Evolutionary conservation across 23 tunicate genomes (phyloP).

Genomic region (Clavelina lepadiformis): DNA sequence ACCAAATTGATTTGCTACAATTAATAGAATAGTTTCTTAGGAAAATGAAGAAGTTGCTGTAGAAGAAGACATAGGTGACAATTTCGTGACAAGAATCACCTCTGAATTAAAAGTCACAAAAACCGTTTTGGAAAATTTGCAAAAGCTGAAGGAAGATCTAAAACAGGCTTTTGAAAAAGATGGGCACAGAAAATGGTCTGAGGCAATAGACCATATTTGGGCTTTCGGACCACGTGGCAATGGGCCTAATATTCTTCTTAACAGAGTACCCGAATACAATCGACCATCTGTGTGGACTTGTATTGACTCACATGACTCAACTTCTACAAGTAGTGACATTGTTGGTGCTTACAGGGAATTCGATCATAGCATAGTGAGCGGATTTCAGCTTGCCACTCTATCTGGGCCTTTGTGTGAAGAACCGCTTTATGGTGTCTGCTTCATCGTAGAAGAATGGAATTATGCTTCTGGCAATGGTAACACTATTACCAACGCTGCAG

Average conservation of each 20-base stretch:
- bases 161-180: slow-evolving; percentile 50
- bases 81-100: no score
- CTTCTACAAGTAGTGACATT: neutral
- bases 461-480: neutral
- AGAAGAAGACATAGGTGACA: no score
- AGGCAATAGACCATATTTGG: slow-evolving; percentile 71
- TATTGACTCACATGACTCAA: slow-evolving; percentile 10
- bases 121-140: slow-evolving; percentile 26
- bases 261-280: slow-evolving; percentile 34
- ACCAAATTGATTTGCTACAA: no score
- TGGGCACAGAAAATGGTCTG: slow-evolving; percentile 59
- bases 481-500: neutral
- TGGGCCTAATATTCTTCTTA: slow-evolving; percentile 86
- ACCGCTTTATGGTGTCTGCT: slow-evolving; percentile 92
- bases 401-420: slow-evolving; percentile 98
- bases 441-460: slow-evolving; percentile 75
- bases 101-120: slow-evolving; percentile 29
- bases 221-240: slow-evolving; percentile 91
- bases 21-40: no score
- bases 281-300: slow-evolving; percentile 80
- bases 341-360: slow-evolving; percentile 39
- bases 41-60: no score
- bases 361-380: slow-evolving; percentile 79
- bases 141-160: slow-evolving; percentile 28
- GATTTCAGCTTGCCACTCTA: slow-evolving; percentile 88